These are phyloP conservation scores for Gallinago jamesoni DNA, from an alignment of 2,113 vertebrate genomes.

Conservation along the genomic window DNA sequence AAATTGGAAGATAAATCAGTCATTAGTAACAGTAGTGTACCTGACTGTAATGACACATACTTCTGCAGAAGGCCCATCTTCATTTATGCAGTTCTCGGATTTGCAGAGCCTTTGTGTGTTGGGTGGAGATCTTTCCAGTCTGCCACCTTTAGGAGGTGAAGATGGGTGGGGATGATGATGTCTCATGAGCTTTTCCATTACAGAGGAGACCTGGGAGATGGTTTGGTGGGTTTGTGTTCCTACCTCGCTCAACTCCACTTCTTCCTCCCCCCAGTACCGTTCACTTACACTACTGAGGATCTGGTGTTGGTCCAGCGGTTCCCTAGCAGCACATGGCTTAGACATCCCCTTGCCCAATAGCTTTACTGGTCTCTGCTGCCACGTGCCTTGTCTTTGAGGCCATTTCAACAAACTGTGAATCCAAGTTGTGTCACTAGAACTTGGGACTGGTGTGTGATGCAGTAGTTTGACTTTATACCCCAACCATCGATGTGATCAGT, in stretches of 20 bases:
- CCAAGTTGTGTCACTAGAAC: neutral
- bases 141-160: neutral
- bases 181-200: neutral
- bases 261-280: neutral
- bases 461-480: neutral
- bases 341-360: neutral
- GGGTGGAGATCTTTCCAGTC: neutral
- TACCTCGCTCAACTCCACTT: neutral
- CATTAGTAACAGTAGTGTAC: neutral
- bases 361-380: neutral
- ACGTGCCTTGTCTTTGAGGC: neutral
- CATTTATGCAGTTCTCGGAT: neutral
- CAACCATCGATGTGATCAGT: rapidly evolving
- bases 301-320: neutral
- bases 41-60: neutral
- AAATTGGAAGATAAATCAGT: neutral
- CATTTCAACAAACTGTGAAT: neutral
- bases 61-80: neutral
- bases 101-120: neutral
- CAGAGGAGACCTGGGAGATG: neutral
- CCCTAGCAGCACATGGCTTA: neutral
- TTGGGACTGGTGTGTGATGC: neutral
- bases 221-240: neutral
- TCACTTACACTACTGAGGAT: neutral
- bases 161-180: neutral